Base-by-base conservation (phyloP, 2,797 vertebrate species). In the Nannoperca obscura region DNA sequence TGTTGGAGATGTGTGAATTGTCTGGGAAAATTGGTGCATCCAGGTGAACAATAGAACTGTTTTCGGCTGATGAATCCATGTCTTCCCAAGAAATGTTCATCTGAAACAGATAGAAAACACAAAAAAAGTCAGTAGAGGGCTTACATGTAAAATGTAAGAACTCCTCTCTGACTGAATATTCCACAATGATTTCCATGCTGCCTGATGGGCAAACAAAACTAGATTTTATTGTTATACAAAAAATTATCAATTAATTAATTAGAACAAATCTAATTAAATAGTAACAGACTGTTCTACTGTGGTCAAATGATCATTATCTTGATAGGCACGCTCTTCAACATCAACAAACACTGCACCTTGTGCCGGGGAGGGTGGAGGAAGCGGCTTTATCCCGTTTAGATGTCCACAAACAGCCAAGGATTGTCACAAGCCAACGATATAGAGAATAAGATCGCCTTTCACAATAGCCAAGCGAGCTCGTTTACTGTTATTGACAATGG, bases 1-100 rank as follows among this genome's bases (percentile, higher is more conserved):
- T 44, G 27, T 96, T 96, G 69, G 91, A 92, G 24, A 81, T 3
- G 67, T 60, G 79, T 0, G 92, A 88, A 58, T 67, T 80, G 67
- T 92, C 93, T 7, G 93, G 87, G 54, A 94, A 65, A 32, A 93
- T 79, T 0, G 88, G 71, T 0, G 89, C 74, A 55, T 34, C 75
- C 86, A 94, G 85, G 83, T 84, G 91, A 54, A 81, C 64, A 13
- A 88, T 4, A 0, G 93, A 89, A 55, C 32, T 34, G 4, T 93
- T 92, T n/a, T 85, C 80, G 1, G 58, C 5, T 5, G 85, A 62
- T 9, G 60, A 38, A 49, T 59, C 75, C 74, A 83, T 73, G 7
- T 66, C 78, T 38, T 53, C 59, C 1, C 83, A 15, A 13, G 93
- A 83, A 20, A 68, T 46, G 74, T 91, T 95, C 85, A 95, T 93